A percentile compares a stretch with the other conserved stretches of the same genome.
phyloP scores from a whole-genome alignment of 2,113 vertebrate genomes.

The Athene cunicularia region DNA sequence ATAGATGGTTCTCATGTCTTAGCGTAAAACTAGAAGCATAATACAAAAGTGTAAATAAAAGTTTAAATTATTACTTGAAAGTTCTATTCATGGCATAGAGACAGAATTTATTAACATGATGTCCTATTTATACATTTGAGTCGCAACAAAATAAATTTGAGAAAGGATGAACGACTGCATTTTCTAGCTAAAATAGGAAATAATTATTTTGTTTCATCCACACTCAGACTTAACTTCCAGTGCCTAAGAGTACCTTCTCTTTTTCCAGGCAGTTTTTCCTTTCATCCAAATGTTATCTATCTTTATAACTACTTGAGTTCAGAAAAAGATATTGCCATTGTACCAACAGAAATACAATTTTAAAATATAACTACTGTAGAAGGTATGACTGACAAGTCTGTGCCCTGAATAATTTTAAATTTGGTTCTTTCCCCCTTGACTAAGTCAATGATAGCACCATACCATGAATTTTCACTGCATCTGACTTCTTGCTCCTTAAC shows the following conservation, averaged over 20 bases:
- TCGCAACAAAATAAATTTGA: not conserved
- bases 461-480: not conserved
- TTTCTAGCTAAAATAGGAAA: not conserved
- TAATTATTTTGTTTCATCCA: not conserved
- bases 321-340: not conserved
- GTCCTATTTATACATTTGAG: not conserved
- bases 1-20: not conserved
- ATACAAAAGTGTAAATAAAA: not conserved
- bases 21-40: not conserved
- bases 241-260: not conserved
- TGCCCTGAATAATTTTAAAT: not conserved
- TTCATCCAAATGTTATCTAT: not conserved
- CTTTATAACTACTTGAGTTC: not conserved
- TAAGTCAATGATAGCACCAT: not conserved
- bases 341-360: not conserved
- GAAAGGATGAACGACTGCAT: not conserved
- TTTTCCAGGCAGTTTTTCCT: not conserved
- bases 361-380: not conserved
- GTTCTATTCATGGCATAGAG: not conserved
- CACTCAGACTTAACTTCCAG: not conserved
- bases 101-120: not conserved
- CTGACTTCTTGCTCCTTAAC: not conserved
- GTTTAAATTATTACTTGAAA: not conserved
- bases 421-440: not conserved
- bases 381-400: not conserved